Base-by-base conservation (phyloP, 1,140 invertebrate species). In the Aphelenchoides besseyi region DNA sequence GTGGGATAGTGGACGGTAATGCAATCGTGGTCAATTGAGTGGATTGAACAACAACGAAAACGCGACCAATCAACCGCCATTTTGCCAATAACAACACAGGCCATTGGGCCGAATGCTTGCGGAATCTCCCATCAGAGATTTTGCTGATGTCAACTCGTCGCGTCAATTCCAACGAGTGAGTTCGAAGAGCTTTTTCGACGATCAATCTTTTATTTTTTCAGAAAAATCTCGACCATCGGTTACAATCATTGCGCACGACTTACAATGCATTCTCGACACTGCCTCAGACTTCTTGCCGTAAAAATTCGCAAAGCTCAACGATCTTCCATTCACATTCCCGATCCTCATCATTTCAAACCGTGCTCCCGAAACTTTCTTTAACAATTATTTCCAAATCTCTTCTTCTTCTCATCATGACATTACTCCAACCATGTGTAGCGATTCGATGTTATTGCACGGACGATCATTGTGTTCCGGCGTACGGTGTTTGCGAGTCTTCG, bases 401-500 rank as follows among this genome's bases (percentile, higher is more conserved):
- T 48, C 41, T 48, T 23, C 41, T 48, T 48, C 41, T 48, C 23
- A 12, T 48, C 12, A 12, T 48, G 12, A 23, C 41, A 48, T 29
- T 23, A 28, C 55, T 59, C 5, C 55, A 5, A 23, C 18, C 55
- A 23, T 5, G 5, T 23, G 5, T 8, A 23, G 32, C 62, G 5
- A 61, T 72, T 74, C 48, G 71, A 37, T 72, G 71, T 29, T 72
- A 67, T 29, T 72, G 71, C 54, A 72, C 71, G 16, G 71, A 72
- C 33, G 71, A 76, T 68, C 53, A 72, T 73, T 72, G 71, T n/a
- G 30, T 68, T 33, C 71, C 71, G 16, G 63, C 63, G 12, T 72
- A 72, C 35, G 71, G 71, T 8, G 71, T 74, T 28, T 73, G 71
- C 35, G 68, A 72, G 52, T 23, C 28, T 16, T 52, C n/a, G 36